Evolutionary conservation across 35 echinoderm and acorn worm species (phyloP).

Genomic region (Lytechinus variegatus): DNA sequence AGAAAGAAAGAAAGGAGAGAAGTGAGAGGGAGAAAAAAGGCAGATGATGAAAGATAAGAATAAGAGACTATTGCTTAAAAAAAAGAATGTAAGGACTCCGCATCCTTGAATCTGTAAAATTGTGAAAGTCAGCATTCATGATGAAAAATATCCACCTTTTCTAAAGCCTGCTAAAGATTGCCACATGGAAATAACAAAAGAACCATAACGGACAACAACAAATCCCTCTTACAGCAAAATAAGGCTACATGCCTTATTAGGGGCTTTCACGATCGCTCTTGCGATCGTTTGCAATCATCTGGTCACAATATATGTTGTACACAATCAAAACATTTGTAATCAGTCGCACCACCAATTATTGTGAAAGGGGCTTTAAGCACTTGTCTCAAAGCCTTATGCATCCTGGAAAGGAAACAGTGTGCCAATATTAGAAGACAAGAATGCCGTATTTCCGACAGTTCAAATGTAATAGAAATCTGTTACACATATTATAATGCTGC

Average conservation of each 20-base stretch:
- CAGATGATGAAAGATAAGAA: not conserved
- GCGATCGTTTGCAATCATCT: too few species aligned
- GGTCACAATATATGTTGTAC: too few species aligned
- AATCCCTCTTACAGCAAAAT: not conserved
- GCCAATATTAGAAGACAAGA: not conserved
- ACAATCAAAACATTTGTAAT: too few species aligned
- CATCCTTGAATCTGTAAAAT: too few species aligned
- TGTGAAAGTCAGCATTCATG: not conserved
- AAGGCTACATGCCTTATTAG: not conserved
- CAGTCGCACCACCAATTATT: too few species aligned
- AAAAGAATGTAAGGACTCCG: not conserved
- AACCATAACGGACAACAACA: not conserved
- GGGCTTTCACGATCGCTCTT: too few species aligned
- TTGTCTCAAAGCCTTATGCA: not conserved
- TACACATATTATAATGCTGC: not conserved
- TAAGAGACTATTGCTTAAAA: not conserved
- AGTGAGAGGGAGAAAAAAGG: not conserved
- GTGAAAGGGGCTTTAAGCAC: too few species aligned
- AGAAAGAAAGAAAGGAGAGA: not conserved
- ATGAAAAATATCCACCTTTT: not conserved
- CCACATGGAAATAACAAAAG: not conserved
- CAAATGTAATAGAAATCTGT: not conserved
- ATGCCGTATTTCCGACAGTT: not conserved
- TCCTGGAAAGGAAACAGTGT: not conserved
- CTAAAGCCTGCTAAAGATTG: not conserved